Evolutionary conservation across 1,140 invertebrate species (phyloP), one percentile per base, ranked within the genome.

Genomic region (Cotesia vestalis): DNA sequence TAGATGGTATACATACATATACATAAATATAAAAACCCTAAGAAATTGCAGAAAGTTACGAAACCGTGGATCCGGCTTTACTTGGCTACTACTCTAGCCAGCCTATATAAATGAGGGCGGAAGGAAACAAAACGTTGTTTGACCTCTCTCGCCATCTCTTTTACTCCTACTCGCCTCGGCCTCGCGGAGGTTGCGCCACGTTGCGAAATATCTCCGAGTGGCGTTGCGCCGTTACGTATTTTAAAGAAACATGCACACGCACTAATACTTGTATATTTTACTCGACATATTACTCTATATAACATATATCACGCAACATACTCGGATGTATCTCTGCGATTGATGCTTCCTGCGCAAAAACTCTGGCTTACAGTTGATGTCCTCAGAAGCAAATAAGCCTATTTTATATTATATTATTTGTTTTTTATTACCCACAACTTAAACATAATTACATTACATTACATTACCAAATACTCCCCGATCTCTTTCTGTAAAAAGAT

Each of bases 401-500:
- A 27, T 27, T 1, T 27, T 27, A 27, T 27, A 17, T 17, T 17
- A 17, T 17, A 2, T 27, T 27, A 27, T 27, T 27, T 27, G 27
- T 27, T 27, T 27, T 27, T 27, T 27, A 27, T 27, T 27, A 27
- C 27, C 27, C 27, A 27, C 27, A 27, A 27, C 1, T 27, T 27
- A 2, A 27, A 27, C 27, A 27, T 27, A 0, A 27, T 27, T 27
- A 27, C 27, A 27, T 27, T 27, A 17, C 17, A 17, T 17, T 17
- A 17, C 27, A 27, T 27, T 27, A 27, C 27, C 27, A 27, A 27
- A 27, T 27, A 27, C 27, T 27, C 27, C 27, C 27, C 27, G 27
- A 27, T 27, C 27, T 27, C 27, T 27, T 27, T 27, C 27, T 46
- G 53, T 76, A 81, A 81, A 81, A 79, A 76, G 77, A 81, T 82